Evolutionary conservation across 2,888 invertebrate genomes (phyloP).

Genomic region (Morinoia aosen): DNA sequence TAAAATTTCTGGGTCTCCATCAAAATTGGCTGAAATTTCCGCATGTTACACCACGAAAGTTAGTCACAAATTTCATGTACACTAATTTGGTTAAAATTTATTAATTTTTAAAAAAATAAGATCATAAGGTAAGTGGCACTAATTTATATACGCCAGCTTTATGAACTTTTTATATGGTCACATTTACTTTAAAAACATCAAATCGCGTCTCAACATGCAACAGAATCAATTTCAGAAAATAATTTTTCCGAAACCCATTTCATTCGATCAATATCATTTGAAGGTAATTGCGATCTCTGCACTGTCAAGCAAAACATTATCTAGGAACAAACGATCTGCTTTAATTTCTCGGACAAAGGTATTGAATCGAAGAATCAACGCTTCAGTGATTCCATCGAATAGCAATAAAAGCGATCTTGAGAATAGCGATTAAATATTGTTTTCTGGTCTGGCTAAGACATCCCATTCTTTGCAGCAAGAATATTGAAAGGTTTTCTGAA

Average conservation of each 20-base stretch:
- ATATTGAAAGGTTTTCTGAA: constrained; percentile 38
- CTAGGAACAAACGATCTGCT: neutral
- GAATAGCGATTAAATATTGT: neutral
- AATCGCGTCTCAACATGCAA: neutral
- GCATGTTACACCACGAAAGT: too few species aligned
- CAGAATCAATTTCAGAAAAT: neutral
- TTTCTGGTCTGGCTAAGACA: neutral
- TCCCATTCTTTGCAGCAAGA: neutral
- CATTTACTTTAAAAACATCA: neutral
- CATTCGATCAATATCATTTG: neutral
- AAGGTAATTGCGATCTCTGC: neutral
- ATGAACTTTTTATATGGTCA: neutral
- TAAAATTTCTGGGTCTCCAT: too few species aligned
- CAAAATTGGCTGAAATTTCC: too few species aligned
- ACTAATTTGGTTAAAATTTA: too few species aligned
- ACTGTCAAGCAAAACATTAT: neutral
- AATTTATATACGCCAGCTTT: neutral
- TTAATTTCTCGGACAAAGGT: neutral
- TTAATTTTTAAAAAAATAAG: too few species aligned
- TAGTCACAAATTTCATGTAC: too few species aligned
- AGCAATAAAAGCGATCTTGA: neutral
- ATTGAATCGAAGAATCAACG: neutral
- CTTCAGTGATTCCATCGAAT: neutral
- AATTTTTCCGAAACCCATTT: neutral
- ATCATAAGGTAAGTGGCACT: neutral